Evolutionary conservation across 2,797 vertebrate species (phyloP).

Genomic region (Chaetophractus vellerosus): DNA sequence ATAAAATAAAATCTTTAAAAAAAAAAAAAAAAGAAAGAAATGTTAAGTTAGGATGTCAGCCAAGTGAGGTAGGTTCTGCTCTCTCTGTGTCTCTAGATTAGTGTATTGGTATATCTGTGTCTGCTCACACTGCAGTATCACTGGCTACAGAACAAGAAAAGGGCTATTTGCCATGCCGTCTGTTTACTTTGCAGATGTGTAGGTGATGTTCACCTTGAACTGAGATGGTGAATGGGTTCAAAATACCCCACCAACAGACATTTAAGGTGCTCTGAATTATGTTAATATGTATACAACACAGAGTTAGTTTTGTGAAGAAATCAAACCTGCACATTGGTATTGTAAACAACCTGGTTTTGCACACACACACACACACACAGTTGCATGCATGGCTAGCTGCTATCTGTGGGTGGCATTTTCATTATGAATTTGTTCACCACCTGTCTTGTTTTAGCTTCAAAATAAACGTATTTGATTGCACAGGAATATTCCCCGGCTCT

Average conservation of each 20-base stretch:
- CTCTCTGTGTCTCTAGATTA: not conserved
- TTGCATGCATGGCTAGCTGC: constrained; percentile 22
- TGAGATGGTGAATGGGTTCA: not conserved
- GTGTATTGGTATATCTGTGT: not conserved
- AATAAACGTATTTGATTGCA: constrained; percentile 78
- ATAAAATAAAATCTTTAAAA: no score
- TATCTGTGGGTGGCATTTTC: constrained; percentile 29
- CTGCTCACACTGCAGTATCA: not conserved
- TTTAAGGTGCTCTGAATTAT: not conserved
- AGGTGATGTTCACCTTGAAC: not conserved
- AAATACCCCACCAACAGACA: not conserved
- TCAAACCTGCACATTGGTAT: not conserved
- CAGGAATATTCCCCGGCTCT: constrained; percentile 60
- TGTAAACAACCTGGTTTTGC: not conserved
- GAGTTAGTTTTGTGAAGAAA: not conserved
- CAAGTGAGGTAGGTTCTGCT: not conserved
- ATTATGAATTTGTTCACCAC: constrained; percentile 6
- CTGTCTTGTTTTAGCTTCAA: constrained; percentile 71
- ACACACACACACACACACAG: not conserved
- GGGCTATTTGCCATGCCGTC: not conserved
- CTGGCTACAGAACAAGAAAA: not conserved
- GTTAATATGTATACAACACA: not conserved
- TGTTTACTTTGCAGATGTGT: not conserved
- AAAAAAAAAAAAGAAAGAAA: no score
- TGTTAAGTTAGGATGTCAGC: not conserved